phyloP scores from a whole-genome alignment of 2,888 invertebrate species.

The Ommatoiulus sabulosus region DNA sequence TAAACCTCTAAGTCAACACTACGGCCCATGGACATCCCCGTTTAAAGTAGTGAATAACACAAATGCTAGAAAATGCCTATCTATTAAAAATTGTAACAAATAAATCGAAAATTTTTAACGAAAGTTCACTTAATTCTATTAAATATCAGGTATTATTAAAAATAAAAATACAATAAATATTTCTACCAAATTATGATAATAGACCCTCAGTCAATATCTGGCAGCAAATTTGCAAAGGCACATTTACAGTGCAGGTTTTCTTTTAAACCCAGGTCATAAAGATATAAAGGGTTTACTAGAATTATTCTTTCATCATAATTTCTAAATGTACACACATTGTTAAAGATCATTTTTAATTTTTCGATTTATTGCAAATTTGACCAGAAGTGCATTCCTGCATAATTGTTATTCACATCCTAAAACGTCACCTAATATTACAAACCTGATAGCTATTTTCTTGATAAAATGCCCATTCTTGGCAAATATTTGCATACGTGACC shows the following conservation, averaged over 20 bases:
- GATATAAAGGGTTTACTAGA: too few species aligned
- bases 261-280: too few species aligned
- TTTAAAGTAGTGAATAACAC: background rate
- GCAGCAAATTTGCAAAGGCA: too few species aligned
- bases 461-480: slow-evolving; percentile 95
- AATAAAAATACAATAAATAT: too few species aligned
- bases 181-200: too few species aligned
- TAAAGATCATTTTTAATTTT: background rate
- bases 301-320: too few species aligned
- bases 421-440: background rate
- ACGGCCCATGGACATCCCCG: background rate
- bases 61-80: background rate
- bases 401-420: background rate
- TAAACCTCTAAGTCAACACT: too few species aligned
- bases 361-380: background rate
- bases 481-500: slow-evolving; percentile 97
- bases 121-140: background rate
- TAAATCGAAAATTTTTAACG: background rate
- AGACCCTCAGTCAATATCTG: too few species aligned
- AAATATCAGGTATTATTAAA: background rate
- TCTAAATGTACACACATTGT: too few species aligned
- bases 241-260: too few species aligned
- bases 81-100: background rate
- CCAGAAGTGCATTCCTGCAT: background rate
- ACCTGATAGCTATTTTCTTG: slow-evolving; percentile 88